Evolutionary conservation across 2,113 vertebrate species (phyloP).

Genomic region (Sinocyclocheilus anophthalmus): DNA sequence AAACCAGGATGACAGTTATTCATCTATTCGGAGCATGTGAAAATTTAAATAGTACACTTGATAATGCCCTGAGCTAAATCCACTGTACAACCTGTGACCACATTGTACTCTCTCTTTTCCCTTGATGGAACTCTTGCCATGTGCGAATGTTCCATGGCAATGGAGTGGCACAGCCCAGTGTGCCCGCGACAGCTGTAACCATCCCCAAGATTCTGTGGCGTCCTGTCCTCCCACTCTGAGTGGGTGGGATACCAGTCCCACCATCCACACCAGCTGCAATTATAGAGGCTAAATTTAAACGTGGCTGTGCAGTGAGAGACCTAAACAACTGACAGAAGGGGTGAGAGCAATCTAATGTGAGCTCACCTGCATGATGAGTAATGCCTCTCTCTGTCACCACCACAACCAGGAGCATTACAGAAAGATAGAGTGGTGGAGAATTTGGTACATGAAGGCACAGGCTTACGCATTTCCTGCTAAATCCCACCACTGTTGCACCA

Average conservation of each 20-base stretch:
- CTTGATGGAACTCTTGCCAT: background rate
- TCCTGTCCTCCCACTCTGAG: slow-evolving; percentile 31
- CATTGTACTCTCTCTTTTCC: background rate
- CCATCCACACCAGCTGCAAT: slow-evolving; percentile 46
- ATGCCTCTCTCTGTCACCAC: slow-evolving; percentile 20
- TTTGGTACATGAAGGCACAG: background rate
- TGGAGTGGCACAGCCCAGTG: slow-evolving; percentile 2
- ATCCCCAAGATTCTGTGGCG: slow-evolving; percentile 5
- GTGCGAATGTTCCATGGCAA: background rate
- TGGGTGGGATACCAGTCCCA: slow-evolving; percentile 36
- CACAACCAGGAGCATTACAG: slow-evolving; percentile 10
- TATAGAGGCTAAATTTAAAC: slow-evolving; percentile 52
- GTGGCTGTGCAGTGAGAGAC: slow-evolving; percentile 16
- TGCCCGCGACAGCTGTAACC: slow-evolving; percentile 20
- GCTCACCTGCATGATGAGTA: slow-evolving; percentile 30
- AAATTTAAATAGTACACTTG: slow-evolving; percentile 16
- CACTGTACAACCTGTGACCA: background rate
- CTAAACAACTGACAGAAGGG: slow-evolving; percentile 38
- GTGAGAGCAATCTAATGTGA: slow-evolving; percentile 34
- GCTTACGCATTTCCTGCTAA: background rate
- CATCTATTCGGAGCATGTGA: slow-evolving; percentile 12
- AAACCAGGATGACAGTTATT: slow-evolving; percentile 8
- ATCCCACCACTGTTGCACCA: background rate
- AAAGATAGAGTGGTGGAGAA: background rate
- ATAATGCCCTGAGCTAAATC: slow-evolving; percentile 1